Evolutionary conservation across 2,888 invertebrate species (phyloP), one percentile per base, ranked within the genome.

Genomic region (Apamea sordens): DNA sequence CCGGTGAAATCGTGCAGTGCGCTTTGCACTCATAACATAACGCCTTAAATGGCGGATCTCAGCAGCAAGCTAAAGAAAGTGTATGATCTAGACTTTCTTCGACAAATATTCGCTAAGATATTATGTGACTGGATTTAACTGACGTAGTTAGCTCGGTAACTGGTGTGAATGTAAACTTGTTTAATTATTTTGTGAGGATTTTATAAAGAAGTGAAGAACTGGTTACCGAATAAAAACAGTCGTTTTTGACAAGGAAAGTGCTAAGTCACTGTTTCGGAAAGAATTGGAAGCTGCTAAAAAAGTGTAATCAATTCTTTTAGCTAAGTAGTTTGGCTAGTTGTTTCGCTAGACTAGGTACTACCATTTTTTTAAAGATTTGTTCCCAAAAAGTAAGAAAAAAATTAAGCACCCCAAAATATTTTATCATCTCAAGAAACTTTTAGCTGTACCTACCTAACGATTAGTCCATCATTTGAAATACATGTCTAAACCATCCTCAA

Each of bases 1-100:
- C 65, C 50, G 79, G 90, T 84, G 91, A 91, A 91, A 91, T 86
- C 88, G 87, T 82, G 78, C 79, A 84, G 68, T 80, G 79, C 75
- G 86, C 77, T 87, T 86, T 77, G 86, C 82, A 88, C 87, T 86
- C 85, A 87, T 84, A 86, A 81, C 86, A 86, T 86, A 85, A 83
- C 70, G 76, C 86, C 84, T 79, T 90, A 89, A 85, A 90, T 76
- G 85, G 89, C 24, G 28, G 79, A 56, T 56, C 64, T 68, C 61
- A 65, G 73, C 63, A 73, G 79, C 28, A 53, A 84, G 18, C 73
- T 67, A 32, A 78, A 82, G 84, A 87, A 83, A 82, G 80, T 77
- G 64, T 64, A 77, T 61, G 56, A 79, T 73, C 86, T 73, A 80
- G 77, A 83, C 82, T 88, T 89, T 89, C 84, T 75, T 89, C 70